phyloP scores from a whole-genome alignment of 2,113 vertebrate genomes.

The Rynchops niger region DNA sequence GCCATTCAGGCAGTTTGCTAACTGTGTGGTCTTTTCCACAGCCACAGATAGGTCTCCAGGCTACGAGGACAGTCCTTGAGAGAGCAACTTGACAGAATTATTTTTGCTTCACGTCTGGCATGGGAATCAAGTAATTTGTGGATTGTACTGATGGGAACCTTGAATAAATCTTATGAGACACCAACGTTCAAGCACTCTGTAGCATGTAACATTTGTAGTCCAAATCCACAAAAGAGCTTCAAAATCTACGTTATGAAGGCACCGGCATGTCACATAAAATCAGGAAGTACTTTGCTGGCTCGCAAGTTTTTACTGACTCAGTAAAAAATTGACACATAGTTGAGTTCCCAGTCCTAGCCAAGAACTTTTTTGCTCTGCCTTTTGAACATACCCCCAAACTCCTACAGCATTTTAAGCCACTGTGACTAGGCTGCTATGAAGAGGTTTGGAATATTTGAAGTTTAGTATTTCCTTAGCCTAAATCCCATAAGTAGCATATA shows the following conservation, averaged over 20 bases:
- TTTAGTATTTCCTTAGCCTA: background rate
- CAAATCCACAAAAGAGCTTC: background rate
- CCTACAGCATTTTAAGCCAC: background rate
- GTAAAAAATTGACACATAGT: background rate
- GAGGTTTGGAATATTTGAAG: background rate
- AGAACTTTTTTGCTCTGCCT: background rate
- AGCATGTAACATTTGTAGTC: background rate
- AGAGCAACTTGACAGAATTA: background rate
- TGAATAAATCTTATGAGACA: background rate
- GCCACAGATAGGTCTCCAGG: background rate
- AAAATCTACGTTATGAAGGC: background rate
- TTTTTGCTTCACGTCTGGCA: background rate
- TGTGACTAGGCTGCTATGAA: background rate
- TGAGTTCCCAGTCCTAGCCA: background rate
- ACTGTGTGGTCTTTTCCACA: background rate
- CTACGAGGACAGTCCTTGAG: background rate
- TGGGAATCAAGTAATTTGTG: background rate
- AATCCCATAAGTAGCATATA: background rate
- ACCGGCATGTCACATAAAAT: background rate
- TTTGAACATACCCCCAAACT: background rate
- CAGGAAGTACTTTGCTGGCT: background rate
- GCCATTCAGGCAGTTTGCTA: background rate
- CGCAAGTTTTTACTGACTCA: background rate
- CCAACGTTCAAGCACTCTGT: background rate
- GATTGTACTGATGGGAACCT: background rate